Evolutionary conservation across 2,797 vertebrate genomes (phyloP).

Genomic region (Bovichtus variegatus): DNA sequence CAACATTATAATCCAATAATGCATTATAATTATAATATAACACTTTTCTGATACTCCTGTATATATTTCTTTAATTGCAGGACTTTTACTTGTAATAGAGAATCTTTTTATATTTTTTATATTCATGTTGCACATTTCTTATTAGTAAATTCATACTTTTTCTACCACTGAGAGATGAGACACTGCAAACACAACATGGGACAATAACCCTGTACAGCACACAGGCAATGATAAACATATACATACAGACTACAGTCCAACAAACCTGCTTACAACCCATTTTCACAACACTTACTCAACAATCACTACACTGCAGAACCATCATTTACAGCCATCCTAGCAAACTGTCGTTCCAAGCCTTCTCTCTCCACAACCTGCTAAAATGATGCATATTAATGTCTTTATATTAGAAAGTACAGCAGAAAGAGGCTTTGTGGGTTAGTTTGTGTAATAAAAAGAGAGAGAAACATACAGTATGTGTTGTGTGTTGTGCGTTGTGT

Average conservation of each 20-base stretch:
- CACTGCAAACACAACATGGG: not conserved
- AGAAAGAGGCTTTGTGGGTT: not conserved
- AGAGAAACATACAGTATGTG: conserved; percentile 5
- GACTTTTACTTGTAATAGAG: not conserved
- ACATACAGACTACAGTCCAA: too few relatives aligned
- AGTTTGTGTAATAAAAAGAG: conserved; percentile 15
- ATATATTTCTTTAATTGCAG: not conserved
- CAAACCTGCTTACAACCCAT: too few relatives aligned
- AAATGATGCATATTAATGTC: conserved; percentile 18
- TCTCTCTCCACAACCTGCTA: conserved; percentile 1
- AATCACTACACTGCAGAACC: too few relatives aligned
- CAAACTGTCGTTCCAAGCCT: not conserved
- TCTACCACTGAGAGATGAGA: not conserved
- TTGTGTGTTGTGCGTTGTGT: conserved; percentile 15
- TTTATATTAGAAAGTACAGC: conserved; percentile 21
- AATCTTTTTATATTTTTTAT: not conserved
- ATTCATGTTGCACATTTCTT: not conserved
- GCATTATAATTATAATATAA: not conserved
- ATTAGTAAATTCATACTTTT: not conserved
- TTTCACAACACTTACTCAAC: too few relatives aligned
- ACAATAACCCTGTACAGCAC: not conserved
- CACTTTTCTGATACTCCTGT: not conserved
- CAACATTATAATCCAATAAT: not conserved
- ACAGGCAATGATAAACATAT: too few relatives aligned
- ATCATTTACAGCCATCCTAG: too few relatives aligned